A percentile compares a stretch with the other conserved stretches of the same genome.
Evolutionary conservation across 1,140 invertebrate genomes (phyloP).

Genomic region (Drosophila sp.): DNA sequence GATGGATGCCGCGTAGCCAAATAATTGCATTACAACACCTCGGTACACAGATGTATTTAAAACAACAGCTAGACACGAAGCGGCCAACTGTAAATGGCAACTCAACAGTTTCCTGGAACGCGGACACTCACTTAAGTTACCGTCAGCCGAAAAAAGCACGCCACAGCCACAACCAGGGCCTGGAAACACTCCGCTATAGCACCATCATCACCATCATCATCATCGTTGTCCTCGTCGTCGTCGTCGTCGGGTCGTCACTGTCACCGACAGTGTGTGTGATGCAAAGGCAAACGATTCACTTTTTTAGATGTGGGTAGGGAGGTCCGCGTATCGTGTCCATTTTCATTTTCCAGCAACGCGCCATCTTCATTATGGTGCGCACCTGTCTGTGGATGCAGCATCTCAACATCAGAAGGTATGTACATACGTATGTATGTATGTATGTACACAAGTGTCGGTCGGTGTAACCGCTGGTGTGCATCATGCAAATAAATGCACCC

Average conservation of each 20-base stretch:
- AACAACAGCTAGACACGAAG: slow-evolving; percentile 21
- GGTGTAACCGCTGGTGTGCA: slow-evolving; percentile 58
- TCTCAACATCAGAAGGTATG: slow-evolving; percentile 33
- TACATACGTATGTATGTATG: slow-evolving; percentile 8
- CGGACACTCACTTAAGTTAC: slow-evolving; percentile 66
- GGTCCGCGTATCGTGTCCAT: slow-evolving; percentile 63
- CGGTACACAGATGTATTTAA: slow-evolving; percentile 18
- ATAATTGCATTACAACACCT: slow-evolving; percentile 22
- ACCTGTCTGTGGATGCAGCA: slow-evolving; percentile 40
- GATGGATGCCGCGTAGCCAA: slow-evolving; percentile 13
- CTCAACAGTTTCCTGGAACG: slow-evolving; percentile 71
- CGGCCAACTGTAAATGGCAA: slow-evolving; percentile 65
- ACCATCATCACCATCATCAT: slow-evolving; percentile 24
- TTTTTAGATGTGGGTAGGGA: slow-evolving; percentile 70
- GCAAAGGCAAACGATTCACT: slow-evolving; percentile 51
- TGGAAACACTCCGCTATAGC: slow-evolving; percentile 13
- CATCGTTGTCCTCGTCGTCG: slow-evolving; percentile 35
- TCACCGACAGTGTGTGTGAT: slow-evolving; percentile 14
- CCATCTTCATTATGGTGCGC: slow-evolving; percentile 58
- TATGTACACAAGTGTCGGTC: slow-evolving; percentile 37
- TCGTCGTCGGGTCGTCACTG: slow-evolving; percentile 30
- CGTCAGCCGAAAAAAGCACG: slow-evolving; percentile 47
- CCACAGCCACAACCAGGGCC: slow-evolving; percentile 21
- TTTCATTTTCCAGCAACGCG: slow-evolving; percentile 51
- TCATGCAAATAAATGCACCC: slow-evolving; percentile 80